phyloP scores from a whole-genome alignment of 2,797 vertebrate species.

The Syngnathus acus region DNA sequence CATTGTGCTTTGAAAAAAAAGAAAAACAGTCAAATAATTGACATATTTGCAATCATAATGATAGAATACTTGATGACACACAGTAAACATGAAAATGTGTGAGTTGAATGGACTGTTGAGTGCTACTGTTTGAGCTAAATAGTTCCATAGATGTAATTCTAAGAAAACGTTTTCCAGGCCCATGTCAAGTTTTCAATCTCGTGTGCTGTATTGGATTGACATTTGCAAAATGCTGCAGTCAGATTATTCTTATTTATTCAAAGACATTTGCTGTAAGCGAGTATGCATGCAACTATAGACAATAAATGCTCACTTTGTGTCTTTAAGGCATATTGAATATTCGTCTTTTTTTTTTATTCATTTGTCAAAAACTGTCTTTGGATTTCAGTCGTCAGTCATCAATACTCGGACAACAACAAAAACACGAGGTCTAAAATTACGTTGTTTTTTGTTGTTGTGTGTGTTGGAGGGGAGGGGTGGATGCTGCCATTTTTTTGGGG shows the following conservation, averaged over 20 bases:
- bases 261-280: constrained; percentile 63
- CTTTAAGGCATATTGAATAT: too few species aligned
- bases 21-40: background rate
- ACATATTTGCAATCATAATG: too few species aligned
- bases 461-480: too few species aligned
- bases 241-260: constrained; percentile 54
- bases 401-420: too few species aligned
- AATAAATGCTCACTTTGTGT: constrained; percentile 64
- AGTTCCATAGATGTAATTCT: background rate
- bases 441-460: too few species aligned
- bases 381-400: too few species aligned
- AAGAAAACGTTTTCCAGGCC: background rate
- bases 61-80: too few species aligned
- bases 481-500: too few species aligned
- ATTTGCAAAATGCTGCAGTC: constrained; percentile 51
- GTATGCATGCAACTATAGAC: constrained; percentile 74
- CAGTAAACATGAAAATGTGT: background rate
- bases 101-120: background rate
- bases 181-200: background rate
- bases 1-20: background rate
- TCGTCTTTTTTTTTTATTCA: too few species aligned
- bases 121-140: background rate
- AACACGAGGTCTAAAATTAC: too few species aligned
- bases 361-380: too few species aligned
- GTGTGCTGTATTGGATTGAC: constrained; percentile 38